Evolutionary conservation across 2,113 vertebrate genomes (phyloP).

Genomic region (Orthochromis indermauri): DNA sequence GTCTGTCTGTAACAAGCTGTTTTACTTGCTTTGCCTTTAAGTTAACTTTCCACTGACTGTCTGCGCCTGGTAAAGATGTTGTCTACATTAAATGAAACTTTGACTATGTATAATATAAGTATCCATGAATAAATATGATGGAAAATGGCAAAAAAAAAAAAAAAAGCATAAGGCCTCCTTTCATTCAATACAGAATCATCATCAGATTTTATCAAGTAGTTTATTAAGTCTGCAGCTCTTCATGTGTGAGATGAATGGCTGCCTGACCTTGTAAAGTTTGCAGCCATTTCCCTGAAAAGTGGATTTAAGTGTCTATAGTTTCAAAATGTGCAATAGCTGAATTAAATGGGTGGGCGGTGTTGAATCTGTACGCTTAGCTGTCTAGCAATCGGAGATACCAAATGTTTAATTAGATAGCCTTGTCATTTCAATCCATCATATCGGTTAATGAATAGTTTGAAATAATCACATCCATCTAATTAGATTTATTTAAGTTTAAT

Average conservation of each 20-base stretch:
- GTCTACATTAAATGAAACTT: neutral
- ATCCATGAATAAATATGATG: neutral
- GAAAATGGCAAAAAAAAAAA: neutral
- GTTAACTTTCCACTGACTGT: neutral
- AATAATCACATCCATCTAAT: neutral
- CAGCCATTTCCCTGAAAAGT: neutral
- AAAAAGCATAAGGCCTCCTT: neutral
- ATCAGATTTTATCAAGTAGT: neutral
- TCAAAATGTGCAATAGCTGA: neutral
- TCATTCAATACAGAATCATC: neutral
- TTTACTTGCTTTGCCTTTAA: neutral
- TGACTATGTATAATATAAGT: neutral
- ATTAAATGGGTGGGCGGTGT: neutral
- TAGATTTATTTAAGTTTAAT: neutral
- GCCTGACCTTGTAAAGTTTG: neutral
- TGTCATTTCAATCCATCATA: neutral
- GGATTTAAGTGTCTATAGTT: neutral
- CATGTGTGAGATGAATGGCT: neutral
- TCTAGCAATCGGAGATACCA: neutral
- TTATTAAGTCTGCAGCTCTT: neutral
- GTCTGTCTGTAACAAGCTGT: neutral
- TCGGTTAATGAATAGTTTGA: neutral
- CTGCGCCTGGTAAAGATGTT: neutral
- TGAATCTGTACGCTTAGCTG: rapidly evolving
- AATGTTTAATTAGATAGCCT: neutral